Conservation (phyloP, 2,888 invertebrate species). For the Drosophila lutescens region DNA sequence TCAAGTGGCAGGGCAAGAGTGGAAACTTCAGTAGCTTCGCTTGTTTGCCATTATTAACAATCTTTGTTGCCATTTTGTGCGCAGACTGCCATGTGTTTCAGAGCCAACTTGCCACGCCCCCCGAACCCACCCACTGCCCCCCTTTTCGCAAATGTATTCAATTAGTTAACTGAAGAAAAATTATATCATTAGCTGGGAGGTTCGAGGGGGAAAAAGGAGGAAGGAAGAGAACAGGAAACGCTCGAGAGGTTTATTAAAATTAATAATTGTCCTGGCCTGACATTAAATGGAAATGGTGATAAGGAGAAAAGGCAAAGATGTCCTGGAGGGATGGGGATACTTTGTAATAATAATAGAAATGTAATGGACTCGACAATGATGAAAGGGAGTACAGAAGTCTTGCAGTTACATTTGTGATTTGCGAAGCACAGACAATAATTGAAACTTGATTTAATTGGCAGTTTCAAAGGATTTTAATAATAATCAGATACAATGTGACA, state of each 20-base stretch:
- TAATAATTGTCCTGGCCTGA: slow-evolving; percentile 73
- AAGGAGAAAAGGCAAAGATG: neutral
- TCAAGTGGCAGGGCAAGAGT: slow-evolving; percentile 47
- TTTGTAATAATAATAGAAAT: slow-evolving; percentile 25
- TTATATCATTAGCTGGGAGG: slow-evolving; percentile 74
- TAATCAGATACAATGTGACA: neutral
- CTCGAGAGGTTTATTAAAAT: slow-evolving; percentile 74
- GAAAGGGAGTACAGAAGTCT: slow-evolving; percentile 1
- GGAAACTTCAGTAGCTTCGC: slow-evolving; percentile 62
- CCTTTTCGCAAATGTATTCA: slow-evolving; percentile 73
- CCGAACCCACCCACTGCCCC: slow-evolving; percentile 2
- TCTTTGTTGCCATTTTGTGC: slow-evolving; percentile 72
- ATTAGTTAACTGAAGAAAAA: slow-evolving; percentile 79
- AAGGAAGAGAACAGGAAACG: neutral
- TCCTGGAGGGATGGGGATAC: slow-evolving; percentile 4
- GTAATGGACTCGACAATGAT: slow-evolving; percentile 27
- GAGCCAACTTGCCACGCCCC: slow-evolving; percentile 7
- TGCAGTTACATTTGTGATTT: slow-evolving; percentile 17
- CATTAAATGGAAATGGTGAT: slow-evolving; percentile 47
- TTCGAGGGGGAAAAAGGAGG: slow-evolving; percentile 24
- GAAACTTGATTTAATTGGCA: slow-evolving; percentile 5
- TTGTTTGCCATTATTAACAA: slow-evolving; percentile 80
- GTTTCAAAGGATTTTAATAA: neutral
- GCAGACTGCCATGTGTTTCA: slow-evolving; percentile 57
- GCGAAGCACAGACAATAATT: neutral